These are phyloP conservation scores for Lathamus discolor DNA, from an alignment of 2,113 vertebrate genomes.

Conservation along the genomic window DNA sequence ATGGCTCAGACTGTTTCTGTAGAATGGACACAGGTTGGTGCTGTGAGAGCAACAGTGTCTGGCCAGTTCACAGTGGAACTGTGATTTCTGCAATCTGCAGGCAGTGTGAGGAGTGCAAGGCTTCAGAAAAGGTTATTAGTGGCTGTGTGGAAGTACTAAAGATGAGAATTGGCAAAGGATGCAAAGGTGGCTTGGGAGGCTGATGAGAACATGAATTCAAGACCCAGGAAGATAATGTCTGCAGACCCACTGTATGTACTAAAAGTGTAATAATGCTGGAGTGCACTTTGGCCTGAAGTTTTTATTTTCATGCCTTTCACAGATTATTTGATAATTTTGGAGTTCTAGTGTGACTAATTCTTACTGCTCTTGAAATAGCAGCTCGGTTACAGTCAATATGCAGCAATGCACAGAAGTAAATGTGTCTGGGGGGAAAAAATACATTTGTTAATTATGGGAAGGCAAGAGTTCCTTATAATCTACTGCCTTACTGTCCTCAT, in stretches of 20 bases:
- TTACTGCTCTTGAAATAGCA: slow-evolving; percentile 23
- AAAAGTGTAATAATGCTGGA: neutral
- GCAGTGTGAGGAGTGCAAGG: neutral
- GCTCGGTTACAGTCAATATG: neutral
- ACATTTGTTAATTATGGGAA: neutral
- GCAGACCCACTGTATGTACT: neutral
- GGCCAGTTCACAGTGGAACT: neutral
- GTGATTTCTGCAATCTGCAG: neutral
- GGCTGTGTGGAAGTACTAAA: neutral
- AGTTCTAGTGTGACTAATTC: slow-evolving; percentile 1
- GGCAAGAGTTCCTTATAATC: neutral
- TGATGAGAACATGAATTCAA: neutral
- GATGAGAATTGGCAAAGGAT: neutral
- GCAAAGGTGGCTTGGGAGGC: neutral
- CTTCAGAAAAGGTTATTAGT: neutral
- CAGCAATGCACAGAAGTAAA: neutral
- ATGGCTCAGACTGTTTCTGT: neutral
- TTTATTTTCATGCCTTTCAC: neutral
- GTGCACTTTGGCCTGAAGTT: neutral
- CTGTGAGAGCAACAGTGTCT: neutral
- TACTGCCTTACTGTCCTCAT: neutral
- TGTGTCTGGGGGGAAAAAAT: neutral
- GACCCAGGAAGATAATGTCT: neutral
- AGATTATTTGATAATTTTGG: neutral
- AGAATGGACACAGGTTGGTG: neutral